Percentiles rank a stretch among this genome's conserved stretches.
phyloP scores from a whole-genome alignment of 2,888 invertebrate genomes.

The Tachina grossa region DNA sequence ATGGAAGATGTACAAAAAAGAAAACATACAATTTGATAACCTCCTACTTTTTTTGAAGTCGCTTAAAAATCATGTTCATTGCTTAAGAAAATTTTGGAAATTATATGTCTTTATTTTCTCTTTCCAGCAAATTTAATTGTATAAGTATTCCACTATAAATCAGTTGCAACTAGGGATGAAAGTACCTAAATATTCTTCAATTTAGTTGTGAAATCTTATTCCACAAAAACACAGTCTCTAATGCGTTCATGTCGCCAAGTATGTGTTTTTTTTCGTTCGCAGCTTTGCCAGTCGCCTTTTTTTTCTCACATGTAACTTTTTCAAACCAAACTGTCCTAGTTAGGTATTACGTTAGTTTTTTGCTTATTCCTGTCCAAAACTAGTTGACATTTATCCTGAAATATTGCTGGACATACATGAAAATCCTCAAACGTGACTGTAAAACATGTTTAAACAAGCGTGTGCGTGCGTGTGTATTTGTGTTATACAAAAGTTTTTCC shows the following conservation, averaged over 20 bases:
- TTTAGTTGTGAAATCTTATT: background rate
- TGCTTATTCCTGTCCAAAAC: conserved; percentile 7
- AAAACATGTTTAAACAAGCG: conserved; percentile 68
- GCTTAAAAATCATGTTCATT: too few relatives aligned
- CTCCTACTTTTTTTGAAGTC: too few relatives aligned
- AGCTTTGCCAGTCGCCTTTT: conserved; percentile 4
- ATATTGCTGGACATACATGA: conserved; percentile 77
- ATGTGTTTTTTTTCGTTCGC: conserved; percentile 10
- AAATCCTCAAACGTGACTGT: conserved; percentile 74
- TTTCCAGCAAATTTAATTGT: too few relatives aligned
- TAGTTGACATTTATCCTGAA: conserved; percentile 77
- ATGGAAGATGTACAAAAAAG: too few relatives aligned
- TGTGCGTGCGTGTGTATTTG: conserved; percentile 20
- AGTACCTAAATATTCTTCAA: background rate
- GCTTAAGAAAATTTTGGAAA: too few relatives aligned
- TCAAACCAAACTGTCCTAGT: conserved; percentile 21
- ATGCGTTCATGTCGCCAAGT: conserved; percentile 51
- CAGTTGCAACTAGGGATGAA: too few relatives aligned
- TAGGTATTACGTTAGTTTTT: conserved; percentile 36
- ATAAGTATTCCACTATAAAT: too few relatives aligned
- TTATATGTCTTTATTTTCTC: too few relatives aligned
- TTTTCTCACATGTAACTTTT: conserved; percentile 13
- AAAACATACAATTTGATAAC: too few relatives aligned
- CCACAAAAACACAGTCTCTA: background rate
- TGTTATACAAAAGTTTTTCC: conserved; percentile 3